Percentiles rank a stretch among this genome's conserved stretches.
phyloP scores from a whole-genome alignment of 1,140 invertebrate genomes.

The Bombus breviceps region DNA sequence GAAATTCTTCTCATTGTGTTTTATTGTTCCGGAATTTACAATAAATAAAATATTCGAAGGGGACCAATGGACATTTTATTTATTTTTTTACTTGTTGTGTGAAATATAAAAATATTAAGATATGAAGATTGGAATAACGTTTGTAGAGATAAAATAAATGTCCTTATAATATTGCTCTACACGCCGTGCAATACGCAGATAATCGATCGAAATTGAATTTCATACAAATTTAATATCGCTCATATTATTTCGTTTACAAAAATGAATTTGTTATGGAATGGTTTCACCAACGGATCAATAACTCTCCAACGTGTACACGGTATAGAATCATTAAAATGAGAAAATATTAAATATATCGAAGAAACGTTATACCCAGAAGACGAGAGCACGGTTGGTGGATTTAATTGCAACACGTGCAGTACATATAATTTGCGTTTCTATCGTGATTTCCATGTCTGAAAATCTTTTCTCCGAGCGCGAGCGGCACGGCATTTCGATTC shows the following conservation, averaged over 20 bases:
- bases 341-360: background rate
- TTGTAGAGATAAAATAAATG: too few relatives aligned
- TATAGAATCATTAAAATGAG: background rate
- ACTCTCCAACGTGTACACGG: background rate
- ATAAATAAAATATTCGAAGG: too few relatives aligned
- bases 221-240: background rate
- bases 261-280: background rate
- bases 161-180: too few relatives aligned
- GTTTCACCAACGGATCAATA: background rate
- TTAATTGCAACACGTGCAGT: slow-evolving; percentile 15
- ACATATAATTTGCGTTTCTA: slow-evolving; percentile 48
- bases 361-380: slow-evolving; percentile 8
- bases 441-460: slow-evolving; percentile 3
- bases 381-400: slow-evolving; percentile 1
- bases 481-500: slow-evolving; percentile 53
- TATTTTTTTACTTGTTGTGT: too few relatives aligned
- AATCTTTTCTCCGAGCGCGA: slow-evolving; percentile 41
- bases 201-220: background rate
- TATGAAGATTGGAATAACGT: too few relatives aligned
- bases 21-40: too few relatives aligned
- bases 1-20: too few relatives aligned
- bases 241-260: too few relatives aligned
- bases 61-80: too few relatives aligned
- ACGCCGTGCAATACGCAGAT: background rate
- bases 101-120: too few relatives aligned